phyloP scores from a whole-genome alignment of 1,140 invertebrate species.

The Drosophila bifasciata region DNA sequence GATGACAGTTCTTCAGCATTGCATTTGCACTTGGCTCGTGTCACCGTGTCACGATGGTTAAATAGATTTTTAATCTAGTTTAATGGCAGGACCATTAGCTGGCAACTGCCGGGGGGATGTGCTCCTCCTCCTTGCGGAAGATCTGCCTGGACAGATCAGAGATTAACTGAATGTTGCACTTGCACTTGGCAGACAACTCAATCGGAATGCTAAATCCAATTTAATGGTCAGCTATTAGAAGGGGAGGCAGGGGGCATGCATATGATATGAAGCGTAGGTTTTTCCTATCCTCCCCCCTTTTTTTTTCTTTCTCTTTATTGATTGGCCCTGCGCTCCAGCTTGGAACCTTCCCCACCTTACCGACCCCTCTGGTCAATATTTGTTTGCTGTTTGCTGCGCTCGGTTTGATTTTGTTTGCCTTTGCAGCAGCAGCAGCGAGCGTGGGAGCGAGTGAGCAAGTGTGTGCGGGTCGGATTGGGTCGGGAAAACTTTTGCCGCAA shows the following conservation, averaged over 20 bases:
- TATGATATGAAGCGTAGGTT: neutral
- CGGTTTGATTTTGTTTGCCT: conserved; percentile 77
- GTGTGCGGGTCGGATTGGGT: conserved; percentile 35
- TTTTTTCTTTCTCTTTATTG: conserved; percentile 14
- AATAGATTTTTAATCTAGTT: conserved; percentile 34
- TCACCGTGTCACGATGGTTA: neutral
- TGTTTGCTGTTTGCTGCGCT: conserved; percentile 71
- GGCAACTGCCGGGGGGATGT: too few relatives aligned
- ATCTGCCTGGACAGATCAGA: too few relatives aligned
- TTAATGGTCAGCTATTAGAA: conserved; percentile 51
- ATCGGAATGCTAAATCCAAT: conserved; percentile 56
- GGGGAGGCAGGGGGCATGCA: conserved; percentile 4
- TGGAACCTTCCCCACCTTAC: conserved; percentile 1
- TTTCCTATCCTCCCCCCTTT: too few relatives aligned
- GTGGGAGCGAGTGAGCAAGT: conserved; percentile 1
- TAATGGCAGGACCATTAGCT: conserved; percentile 32
- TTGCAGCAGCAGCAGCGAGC: conserved; percentile 17
- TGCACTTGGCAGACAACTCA: conserved; percentile 31
- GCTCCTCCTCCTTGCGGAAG: too few relatives aligned
- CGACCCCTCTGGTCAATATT: conserved; percentile 70
- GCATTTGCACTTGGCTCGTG: conserved; percentile 26
- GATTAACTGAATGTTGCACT: conserved; percentile 10
- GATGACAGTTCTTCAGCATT: conserved; percentile 22
- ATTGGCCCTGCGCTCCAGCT: neutral
- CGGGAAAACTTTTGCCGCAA: conserved; percentile 64